Percentiles rank a stretch among this genome's conserved stretches.
These are phyloP conservation scores for Orthonychiurus folsomi DNA, from an alignment of 2,888 invertebrate species.

Conservation along the genomic window DNA sequence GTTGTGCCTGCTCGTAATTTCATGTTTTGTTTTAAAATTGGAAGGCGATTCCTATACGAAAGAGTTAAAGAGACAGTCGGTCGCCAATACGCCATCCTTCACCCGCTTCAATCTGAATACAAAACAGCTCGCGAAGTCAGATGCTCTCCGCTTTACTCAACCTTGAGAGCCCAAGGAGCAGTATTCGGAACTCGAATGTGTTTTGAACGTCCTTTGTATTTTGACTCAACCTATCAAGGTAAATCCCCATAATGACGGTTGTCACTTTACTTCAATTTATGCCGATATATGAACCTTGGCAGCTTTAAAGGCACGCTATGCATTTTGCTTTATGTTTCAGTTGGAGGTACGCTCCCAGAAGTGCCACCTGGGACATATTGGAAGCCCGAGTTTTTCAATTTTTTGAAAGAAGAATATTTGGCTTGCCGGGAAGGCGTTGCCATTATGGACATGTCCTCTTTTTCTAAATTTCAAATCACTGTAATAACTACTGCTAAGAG, in stretches of 20 bases:
- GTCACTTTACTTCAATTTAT: background rate
- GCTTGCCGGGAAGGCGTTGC: conserved; percentile 68
- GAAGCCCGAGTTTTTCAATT: conserved; percentile 60
- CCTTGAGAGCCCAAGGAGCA: conserved; percentile 56
- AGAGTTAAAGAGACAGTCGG: conserved; percentile 59
- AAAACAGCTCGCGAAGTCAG: conserved; percentile 54
- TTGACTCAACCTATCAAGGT: conserved; percentile 53
- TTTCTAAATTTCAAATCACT: conserved; percentile 64
- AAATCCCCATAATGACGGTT: conserved; percentile 21
- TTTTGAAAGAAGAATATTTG: conserved; percentile 59
- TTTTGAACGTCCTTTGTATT: conserved; percentile 61
- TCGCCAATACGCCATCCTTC: conserved; percentile 42
- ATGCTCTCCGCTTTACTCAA: conserved; percentile 60
- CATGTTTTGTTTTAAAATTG: background rate
- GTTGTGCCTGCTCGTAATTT: background rate
- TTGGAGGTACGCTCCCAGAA: conserved; percentile 47
- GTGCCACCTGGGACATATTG: conserved; percentile 57
- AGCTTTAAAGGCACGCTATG: background rate
- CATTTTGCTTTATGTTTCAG: conserved; percentile 41
- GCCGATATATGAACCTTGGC: background rate
- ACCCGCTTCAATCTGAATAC: conserved; percentile 55
- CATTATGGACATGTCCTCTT: conserved; percentile 68
- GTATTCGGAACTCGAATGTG: conserved; percentile 63
- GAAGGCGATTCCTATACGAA: conserved; percentile 51
- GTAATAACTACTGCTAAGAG: conserved; percentile 46